phyloP scores from a whole-genome alignment of 2,113 vertebrate genomes.

The Hippopotamus amphibius region DNA sequence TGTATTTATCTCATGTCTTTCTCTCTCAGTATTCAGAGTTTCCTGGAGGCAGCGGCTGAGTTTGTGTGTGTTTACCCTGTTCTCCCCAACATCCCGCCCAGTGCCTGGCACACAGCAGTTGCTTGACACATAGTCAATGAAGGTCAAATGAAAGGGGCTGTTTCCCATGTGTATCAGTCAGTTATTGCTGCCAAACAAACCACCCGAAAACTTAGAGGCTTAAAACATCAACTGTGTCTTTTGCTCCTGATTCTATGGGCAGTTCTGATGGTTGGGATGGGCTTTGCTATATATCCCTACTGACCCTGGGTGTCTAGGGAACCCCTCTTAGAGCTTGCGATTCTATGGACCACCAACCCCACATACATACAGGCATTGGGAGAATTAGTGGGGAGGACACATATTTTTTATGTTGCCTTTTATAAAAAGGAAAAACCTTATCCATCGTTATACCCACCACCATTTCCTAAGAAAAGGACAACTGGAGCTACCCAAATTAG shows the following conservation, averaged over 20 bases:
- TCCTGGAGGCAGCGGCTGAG: not conserved
- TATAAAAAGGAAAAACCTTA: not conserved
- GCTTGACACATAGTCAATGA: not conserved
- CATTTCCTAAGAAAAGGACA: not conserved
- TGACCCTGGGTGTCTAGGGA: not conserved
- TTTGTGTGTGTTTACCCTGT: not conserved
- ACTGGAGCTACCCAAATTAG: not conserved
- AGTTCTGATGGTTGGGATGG: not conserved
- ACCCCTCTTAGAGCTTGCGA: not conserved
- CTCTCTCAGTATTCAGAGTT: not conserved
- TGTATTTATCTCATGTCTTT: not conserved
- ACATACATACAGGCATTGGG: not conserved
- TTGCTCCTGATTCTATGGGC: not conserved
- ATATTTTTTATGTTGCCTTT: not conserved
- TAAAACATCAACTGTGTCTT: not conserved
- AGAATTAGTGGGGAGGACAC: not conserved
- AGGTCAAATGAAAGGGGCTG: not conserved
- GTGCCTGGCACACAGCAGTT: rapidly evolving
- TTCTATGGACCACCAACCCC: not conserved
- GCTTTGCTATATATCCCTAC: not conserved
- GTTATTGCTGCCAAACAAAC: not conserved
- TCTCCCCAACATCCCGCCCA: too few species aligned
- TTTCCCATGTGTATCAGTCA: not conserved
- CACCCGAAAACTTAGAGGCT: not conserved
- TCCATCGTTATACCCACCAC: not conserved